Base-by-base conservation (phyloP, 1,140 invertebrate species). In the Pseudomyrmex sp. region DNA sequence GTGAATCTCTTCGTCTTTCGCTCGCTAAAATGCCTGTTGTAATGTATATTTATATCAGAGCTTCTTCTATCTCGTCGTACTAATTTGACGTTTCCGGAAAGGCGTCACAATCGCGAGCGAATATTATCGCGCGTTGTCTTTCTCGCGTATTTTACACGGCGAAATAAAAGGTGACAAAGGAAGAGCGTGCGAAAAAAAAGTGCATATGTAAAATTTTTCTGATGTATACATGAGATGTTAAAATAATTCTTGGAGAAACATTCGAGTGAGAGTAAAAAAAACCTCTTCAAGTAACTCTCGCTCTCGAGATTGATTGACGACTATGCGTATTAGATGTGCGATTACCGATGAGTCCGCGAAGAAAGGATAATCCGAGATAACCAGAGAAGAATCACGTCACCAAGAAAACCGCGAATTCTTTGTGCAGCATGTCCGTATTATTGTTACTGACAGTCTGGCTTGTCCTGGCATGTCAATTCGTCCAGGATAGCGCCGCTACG, bases 21-120 rank as follows among this genome's bases (percentile, higher is more conserved):
- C 66, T 58, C 66, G 54, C n/a, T 69, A 52, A 54, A 80, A 75
- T 44, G 74, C 59, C 84, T 56, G 66, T 80, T 74, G 79, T 83
- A 70, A 74, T 83, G 87, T 85, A 88, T 89, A 89, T 89, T 89
- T 88, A 86, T 89, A 89, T 89, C 88, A 88, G 58, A 89, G 84
- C 86, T 72, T 50, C 86, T 80, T 85, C 82, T 90, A 90, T 90
- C 90, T 80, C 84, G 54, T 90, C 85, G 89, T 89, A 90, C 89
- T 88, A 90, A 85, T 90, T 90, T 85, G 87, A 77, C 79, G 86
- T 69, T 90, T 90, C 90, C 90, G 90, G 89, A 90, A 89, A 82
- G 87, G 56, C 90, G 84, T 87, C 85, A 83, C 83, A 85, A 58
- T 54, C 87, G 75, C 83, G 48, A 83, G 82, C 73, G 66, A 80